Conservation (phyloP, 1,140 invertebrate species). For the Gryllus bimaculatus region DNA sequence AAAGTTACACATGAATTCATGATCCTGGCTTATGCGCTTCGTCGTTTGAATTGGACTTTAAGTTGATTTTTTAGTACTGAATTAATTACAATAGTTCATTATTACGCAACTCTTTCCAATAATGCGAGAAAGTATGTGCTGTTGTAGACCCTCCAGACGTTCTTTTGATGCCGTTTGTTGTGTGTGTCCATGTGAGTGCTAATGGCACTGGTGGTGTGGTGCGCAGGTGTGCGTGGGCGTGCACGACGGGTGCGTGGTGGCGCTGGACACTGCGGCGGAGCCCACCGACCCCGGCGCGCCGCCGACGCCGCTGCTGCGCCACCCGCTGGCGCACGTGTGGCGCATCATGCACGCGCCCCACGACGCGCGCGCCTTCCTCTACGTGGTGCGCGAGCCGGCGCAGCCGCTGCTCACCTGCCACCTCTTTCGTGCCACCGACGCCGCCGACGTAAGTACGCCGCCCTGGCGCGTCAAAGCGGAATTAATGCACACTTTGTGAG, state of each 20-base stretch:
- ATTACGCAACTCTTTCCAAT: too few species aligned
- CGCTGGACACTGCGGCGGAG: constrained; percentile 38
- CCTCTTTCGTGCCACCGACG: constrained; percentile 48
- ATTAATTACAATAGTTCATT: too few species aligned
- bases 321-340: constrained; percentile 48
- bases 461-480: too few species aligned
- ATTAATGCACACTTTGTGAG: too few species aligned
- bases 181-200: too few species aligned
- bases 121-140: too few species aligned
- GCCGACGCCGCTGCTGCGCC: constrained; percentile 42
- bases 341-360: constrained; percentile 43
- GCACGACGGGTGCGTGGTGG: constrained; percentile 49
- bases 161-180: too few species aligned
- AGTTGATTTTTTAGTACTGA: too few species aligned
- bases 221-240: constrained; percentile 49
- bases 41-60: too few species aligned
- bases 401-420: constrained; percentile 53
- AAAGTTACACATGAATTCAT: too few species aligned
- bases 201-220: not conserved
- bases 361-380: constrained; percentile 45
- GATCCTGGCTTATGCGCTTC: too few species aligned
- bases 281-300: constrained; percentile 41
- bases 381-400: constrained; percentile 49
- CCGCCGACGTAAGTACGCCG: constrained; percentile 45
- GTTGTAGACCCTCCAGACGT: too few species aligned